These are phyloP conservation scores for Zaprionus camerounensis DNA, from an alignment of 1,140 invertebrate genomes.

Conservation along the genomic window DNA sequence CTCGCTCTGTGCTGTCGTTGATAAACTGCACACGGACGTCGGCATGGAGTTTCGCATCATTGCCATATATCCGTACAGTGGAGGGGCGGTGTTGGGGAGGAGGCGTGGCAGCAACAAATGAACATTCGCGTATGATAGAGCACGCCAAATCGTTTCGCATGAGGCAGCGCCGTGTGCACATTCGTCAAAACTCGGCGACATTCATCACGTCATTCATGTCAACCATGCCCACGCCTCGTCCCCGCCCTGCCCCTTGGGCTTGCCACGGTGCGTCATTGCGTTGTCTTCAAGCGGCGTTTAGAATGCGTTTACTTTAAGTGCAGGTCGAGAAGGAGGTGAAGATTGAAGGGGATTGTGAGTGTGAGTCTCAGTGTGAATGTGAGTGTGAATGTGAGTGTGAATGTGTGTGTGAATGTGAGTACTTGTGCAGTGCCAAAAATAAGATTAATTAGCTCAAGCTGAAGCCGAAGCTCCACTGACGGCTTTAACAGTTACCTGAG, in stretches of 20 bases:
- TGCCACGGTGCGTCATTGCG: not conserved
- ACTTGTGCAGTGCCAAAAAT: slow-evolving; percentile 35
- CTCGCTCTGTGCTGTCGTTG: slow-evolving; percentile 40
- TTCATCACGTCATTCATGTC: slow-evolving; percentile 80
- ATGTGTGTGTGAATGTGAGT: slow-evolving; percentile 3
- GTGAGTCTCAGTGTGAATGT: not conserved
- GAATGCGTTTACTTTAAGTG: slow-evolving; percentile 64
- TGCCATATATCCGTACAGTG: slow-evolving; percentile 30
- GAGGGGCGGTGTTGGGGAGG: no score
- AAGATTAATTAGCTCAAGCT: slow-evolving; percentile 73
- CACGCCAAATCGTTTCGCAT: slow-evolving; percentile 72
- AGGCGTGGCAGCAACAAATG: slow-evolving; percentile 60
- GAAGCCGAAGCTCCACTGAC: not conserved
- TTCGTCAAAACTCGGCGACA: slow-evolving; percentile 75
- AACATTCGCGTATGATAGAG: slow-evolving; percentile 70
- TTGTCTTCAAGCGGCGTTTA: slow-evolving; percentile 63
- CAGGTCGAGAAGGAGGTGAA: not conserved
- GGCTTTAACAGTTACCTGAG: slow-evolving; percentile 24
- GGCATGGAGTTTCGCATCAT: slow-evolving; percentile 29
- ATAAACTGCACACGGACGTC: slow-evolving; percentile 63
- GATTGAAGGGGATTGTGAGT: no score
- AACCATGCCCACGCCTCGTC: slow-evolving; percentile 30
- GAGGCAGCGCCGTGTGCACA: slow-evolving; percentile 37
- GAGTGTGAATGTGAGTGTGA: not conserved
- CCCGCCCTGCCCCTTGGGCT: not conserved